Evolutionary conservation across 2,113 vertebrate genomes (phyloP), one percentile per base, ranked within the genome.

Genomic region (Mobula hypostoma): DNA sequence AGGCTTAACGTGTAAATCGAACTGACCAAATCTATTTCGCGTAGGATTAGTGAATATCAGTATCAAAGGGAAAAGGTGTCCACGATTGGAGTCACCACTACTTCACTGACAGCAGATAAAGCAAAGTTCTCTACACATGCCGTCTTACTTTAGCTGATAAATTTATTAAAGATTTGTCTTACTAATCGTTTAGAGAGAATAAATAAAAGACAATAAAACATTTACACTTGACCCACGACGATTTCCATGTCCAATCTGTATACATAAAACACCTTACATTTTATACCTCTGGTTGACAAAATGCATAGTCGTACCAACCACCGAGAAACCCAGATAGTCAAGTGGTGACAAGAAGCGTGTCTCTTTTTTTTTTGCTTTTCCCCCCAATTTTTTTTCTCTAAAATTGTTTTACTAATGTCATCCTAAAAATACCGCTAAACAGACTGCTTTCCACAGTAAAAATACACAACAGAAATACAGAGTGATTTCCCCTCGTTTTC

Each of bases 81-180:
- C 63, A 14, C 6, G 63, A 4, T 7, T 66, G 7, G 17, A 5
- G 78, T n/a, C 36, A 24, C 36, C 11, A 19, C 3, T 40, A 36
- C 48, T 48, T 48, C 3, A 48, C 48, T 48, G 40, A 40, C 82
- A 85, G 48, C 36, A n/a, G 29, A 88, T 1, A 66, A 88, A 88
- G n/a, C 61, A 63, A 12, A n/a, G 24, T 11, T 87, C 27, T 63
- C 90, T 48, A 48, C 90, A 74, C 68, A 48, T 29, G 12, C 1
- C 91, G 1, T 93, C 32, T 48, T 95, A 96, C 95, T 96, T 97
- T 95, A 96, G 96, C 96, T 97, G 98, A 98, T 97, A 98, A 98
- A 98, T 99, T 99, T 99, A 99, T 99, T 97, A 97, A 97, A 97
- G 95, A 96, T 96, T 97, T 96, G 96, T 96, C 96, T 96, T 95